These are phyloP conservation scores for Netelia inedita DNA, from an alignment of 2,888 invertebrate species.

Conservation along the genomic window DNA sequence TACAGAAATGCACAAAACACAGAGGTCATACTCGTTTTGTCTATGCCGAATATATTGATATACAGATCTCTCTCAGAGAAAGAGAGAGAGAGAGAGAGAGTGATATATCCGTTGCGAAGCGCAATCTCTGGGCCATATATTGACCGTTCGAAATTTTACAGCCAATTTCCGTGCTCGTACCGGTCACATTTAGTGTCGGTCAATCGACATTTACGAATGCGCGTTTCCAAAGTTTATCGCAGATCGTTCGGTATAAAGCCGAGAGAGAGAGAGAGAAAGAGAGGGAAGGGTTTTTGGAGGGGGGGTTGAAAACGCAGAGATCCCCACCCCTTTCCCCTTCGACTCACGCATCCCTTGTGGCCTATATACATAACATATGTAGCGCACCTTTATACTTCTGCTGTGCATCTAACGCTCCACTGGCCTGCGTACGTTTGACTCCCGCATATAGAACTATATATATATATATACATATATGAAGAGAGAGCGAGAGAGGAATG, in stretches of 20 bases:
- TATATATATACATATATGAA: constrained; percentile 40
- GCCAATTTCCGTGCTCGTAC: constrained; percentile 73
- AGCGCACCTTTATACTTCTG: constrained; percentile 24
- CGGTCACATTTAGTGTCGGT: constrained; percentile 73
- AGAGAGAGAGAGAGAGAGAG: constrained; percentile 8
- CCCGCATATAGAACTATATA: constrained; percentile 55
- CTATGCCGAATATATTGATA: constrained; percentile 11
- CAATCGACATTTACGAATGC: constrained; percentile 73
- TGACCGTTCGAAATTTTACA: constrained; percentile 69
- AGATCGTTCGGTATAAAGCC: constrained; percentile 74
- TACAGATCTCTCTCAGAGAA: constrained; percentile 7
- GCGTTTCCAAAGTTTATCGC: constrained; percentile 77
- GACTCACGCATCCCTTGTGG: constrained; percentile 3
- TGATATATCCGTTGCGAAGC: constrained; percentile 31
- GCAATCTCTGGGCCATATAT: constrained; percentile 49
- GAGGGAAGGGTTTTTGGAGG: not conserved
- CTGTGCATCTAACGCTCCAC: constrained; percentile 26
- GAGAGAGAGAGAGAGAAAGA: constrained; percentile 1
- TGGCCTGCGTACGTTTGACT: not conserved
- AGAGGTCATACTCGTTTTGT: constrained; percentile 27
- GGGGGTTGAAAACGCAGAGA: too few species aligned
- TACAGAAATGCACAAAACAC: constrained; percentile 24
- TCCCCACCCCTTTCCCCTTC: constrained; percentile 7
- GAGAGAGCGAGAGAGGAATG: constrained; percentile 15
- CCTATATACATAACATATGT: not conserved